Evolutionary conservation across 2,888 invertebrate genomes (phyloP).

Genomic region (Eudemis profundana): DNA sequence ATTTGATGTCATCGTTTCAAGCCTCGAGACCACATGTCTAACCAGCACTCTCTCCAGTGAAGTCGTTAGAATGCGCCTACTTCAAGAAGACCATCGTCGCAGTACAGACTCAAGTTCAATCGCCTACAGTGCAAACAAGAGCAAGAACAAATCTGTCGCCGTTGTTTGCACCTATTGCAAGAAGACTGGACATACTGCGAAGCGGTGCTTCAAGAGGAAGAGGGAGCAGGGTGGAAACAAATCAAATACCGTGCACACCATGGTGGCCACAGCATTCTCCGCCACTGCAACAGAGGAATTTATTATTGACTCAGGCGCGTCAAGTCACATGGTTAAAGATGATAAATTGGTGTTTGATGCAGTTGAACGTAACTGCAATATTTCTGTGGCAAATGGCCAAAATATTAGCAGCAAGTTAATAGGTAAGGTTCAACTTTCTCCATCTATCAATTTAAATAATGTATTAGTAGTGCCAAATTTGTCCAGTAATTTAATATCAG

Average conservation of each 20-base stretch:
- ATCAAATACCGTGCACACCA: too few relatives aligned
- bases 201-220: slow-evolving; percentile 1
- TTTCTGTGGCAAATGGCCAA: slow-evolving; percentile 3
- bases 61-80: too few relatives aligned
- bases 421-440: neutral
- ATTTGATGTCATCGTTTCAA: neutral
- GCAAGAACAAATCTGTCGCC: neutral
- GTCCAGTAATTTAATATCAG: neutral
- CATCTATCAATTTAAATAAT: neutral
- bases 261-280: too few relatives aligned
- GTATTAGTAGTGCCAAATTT: neutral
- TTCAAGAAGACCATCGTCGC: neutral
- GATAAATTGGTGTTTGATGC: neutral
- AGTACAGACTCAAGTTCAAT: neutral
- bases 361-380: neutral
- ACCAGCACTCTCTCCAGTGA: neutral
- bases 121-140: neutral
- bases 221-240: too few relatives aligned
- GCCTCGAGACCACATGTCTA: slow-evolving; percentile 1
- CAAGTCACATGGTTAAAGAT: neutral
- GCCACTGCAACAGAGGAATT: neutral
- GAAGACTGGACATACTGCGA: neutral
- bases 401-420: neutral
- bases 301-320: neutral
- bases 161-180: neutral